These are phyloP conservation scores for Formica exsecta DNA, from an alignment of 1,140 invertebrate genomes.

Conservation along the genomic window DNA sequence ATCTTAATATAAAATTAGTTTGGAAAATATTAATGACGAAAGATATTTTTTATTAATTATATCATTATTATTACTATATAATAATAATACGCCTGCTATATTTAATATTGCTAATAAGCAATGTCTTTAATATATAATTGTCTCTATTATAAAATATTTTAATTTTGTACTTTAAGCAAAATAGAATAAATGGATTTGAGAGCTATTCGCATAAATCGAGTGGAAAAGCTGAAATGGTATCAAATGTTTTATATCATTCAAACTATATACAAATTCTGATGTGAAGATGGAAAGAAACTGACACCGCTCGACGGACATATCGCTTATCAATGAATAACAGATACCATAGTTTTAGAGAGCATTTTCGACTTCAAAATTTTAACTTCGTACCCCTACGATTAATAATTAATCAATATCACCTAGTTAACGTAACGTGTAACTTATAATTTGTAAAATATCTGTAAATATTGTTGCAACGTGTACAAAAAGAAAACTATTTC, in stretches of 20 bases:
- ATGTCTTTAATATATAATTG: not conserved
- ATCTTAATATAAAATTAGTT: not conserved
- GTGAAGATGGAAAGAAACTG: slow-evolving; percentile 45
- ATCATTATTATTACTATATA: slow-evolving; percentile 22
- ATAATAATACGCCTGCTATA: slow-evolving; percentile 43
- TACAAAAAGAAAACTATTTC: slow-evolving; percentile 81
- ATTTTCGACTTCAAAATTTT: slow-evolving; percentile 78
- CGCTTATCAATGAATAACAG: slow-evolving; percentile 80
- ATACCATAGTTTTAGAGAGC: slow-evolving; percentile 78
- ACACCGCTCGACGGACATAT: slow-evolving; percentile 80
- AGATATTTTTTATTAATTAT: not conserved
- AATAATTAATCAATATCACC: slow-evolving; percentile 76
- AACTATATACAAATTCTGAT: slow-evolving; percentile 45
- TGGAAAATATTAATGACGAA: not conserved
- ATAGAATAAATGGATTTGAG: not conserved
- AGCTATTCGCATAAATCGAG: slow-evolving; percentile 38
- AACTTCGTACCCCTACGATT: slow-evolving; percentile 73
- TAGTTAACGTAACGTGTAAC: slow-evolving; percentile 75
- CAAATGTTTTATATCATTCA: slow-evolving; percentile 76
- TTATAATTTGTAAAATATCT: slow-evolving; percentile 83
- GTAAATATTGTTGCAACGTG: slow-evolving; percentile 84
- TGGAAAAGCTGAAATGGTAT: slow-evolving; percentile 62
- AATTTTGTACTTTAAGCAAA: slow-evolving; percentile 7
- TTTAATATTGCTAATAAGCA: slow-evolving; percentile 26
- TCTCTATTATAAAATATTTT: slow-evolving; percentile 16